Evolutionary conservation across 2,113 vertebrate genomes (phyloP), one percentile per base, ranked within the genome.

Genomic region (Trichomycterus rosablanca): DNA sequence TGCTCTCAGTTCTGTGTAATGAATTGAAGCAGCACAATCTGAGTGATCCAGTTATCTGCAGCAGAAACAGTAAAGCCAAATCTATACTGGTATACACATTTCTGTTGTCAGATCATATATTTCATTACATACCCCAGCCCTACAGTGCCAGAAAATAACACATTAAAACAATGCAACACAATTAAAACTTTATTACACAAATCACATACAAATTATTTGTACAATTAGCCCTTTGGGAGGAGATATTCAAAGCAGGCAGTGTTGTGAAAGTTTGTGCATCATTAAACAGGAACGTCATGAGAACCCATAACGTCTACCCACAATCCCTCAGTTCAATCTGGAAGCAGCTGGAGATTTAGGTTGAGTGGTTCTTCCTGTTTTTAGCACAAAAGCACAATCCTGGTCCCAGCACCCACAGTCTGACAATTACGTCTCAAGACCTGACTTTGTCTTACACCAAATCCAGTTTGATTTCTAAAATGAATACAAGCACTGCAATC

Each of bases 211-310:
- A 76, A 78, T 84, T 70, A 45, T 75, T 52, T 54, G 35, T 44
- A 52, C 23, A 37, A 64, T 77, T 82, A 88, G 87, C 87, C 87
- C 87, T 89, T 88, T 64, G 83, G 86, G 83, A 88, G 84, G 83
- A 88, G 83, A 85, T 81, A 68, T 65, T 79, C 76, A 74, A 81
- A 81, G 77, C 79, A 80, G 74, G 78, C 73, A 70, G 28, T 69
- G 74, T 62, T 45, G 11, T 39, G 57, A 20, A 62, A 58, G 76
- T 74, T 64, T 61, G 73, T 48, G 74, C 75, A 70, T 83, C 78
- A 78, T 76, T 24, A 35, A 74, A 68, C 72, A 67, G 66, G 37
- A 40, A 55, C 16, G 70, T 37, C 22, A 15, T n/a, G 46, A n/a
- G n/a, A n/a, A n/a, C n/a, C n/a, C n/a, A n/a, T n/a, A 24, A 14